Base-by-base conservation (phyloP, 2,797 vertebrate species). In the Anniella stebbinsi region DNA sequence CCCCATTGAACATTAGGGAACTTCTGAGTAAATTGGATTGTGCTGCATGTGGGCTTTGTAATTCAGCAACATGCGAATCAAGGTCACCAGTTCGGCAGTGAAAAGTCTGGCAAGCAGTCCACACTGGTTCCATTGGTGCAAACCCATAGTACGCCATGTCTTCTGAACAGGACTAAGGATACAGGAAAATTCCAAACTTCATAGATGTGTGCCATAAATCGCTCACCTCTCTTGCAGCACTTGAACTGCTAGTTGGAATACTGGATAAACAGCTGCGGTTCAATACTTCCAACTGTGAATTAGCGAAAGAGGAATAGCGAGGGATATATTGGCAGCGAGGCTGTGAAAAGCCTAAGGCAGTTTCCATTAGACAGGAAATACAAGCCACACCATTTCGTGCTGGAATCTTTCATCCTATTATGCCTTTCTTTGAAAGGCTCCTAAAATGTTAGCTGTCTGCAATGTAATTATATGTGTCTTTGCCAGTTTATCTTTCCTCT, bases 291-390 rank as follows among this genome's bases (percentile, higher is more conserved):
- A 91, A 21, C 45, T 88, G 80, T 70, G 86, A 95, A 93, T 72
- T 78, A 86, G 6, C 12, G 76, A 89, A 93, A 94, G 60, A 63
- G 57, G 15, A 41, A 36, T 48, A 89, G 38, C 80, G 91, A 91
- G 91, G 21, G 54, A 92, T 66, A 80, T 84, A 91, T 0, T 45
- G 69, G 92, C 17, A 41, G 72, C 15, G 0, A 87, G 57, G 87
- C 38, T 6, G 85, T 60, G 45, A 91, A 94, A 93, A 94, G 90
- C 10, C 17, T 54, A 45, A 41, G 28, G 13, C 8, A 76, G 72
- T 85, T 15, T 85, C 28, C 91, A 15, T 90, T 94, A 91, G 80
- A 86, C 4, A 13, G 17, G 86, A 95, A 91, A 90, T 92, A 1
- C 15, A 90, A 88, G 30, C 21, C n/a, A n/a, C 9, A 80, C 0